Conservation (phyloP, 2,113 vertebrate genomes). For the Pelodiscus sinensis region DNA sequence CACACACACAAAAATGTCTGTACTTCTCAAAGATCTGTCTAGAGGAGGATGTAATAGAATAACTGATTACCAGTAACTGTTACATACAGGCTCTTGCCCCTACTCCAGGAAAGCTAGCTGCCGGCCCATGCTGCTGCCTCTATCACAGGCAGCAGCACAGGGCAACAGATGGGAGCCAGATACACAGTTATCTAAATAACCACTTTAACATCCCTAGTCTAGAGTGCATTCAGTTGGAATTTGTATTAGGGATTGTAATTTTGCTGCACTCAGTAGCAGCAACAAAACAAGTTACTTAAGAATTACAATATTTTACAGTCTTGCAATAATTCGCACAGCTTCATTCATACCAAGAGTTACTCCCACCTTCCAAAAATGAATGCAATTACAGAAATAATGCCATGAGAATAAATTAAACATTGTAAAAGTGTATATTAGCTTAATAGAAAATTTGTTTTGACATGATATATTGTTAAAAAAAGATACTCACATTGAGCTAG, state of each 20-base stretch:
- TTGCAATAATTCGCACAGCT: fast-evolving
- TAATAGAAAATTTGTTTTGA: fast-evolving
- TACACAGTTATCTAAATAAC: too few species aligned
- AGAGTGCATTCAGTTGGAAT: background rate
- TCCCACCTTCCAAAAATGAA: fast-evolving
- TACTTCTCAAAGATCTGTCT: background rate
- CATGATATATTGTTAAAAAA: fast-evolving
- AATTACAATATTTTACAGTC: background rate
- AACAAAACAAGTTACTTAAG: background rate
- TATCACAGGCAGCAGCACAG: too few species aligned
- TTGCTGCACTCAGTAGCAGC: background rate
- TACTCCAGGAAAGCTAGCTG: too few species aligned
- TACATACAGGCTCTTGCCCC: too few species aligned
- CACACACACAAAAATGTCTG: background rate
- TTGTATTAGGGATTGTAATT: background rate
- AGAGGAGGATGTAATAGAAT: background rate
- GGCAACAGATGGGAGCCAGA: too few species aligned
- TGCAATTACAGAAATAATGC: background rate
- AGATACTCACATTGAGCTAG: fast-evolving
- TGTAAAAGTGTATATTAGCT: fast-evolving
- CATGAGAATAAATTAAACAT: fast-evolving
- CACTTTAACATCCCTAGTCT: too few species aligned
- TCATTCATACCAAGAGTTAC: fast-evolving
- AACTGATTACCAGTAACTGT: too few species aligned
- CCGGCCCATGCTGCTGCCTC: too few species aligned